Conservation (phyloP, 2,888 invertebrate species). For the Gortyna flavago region DNA sequence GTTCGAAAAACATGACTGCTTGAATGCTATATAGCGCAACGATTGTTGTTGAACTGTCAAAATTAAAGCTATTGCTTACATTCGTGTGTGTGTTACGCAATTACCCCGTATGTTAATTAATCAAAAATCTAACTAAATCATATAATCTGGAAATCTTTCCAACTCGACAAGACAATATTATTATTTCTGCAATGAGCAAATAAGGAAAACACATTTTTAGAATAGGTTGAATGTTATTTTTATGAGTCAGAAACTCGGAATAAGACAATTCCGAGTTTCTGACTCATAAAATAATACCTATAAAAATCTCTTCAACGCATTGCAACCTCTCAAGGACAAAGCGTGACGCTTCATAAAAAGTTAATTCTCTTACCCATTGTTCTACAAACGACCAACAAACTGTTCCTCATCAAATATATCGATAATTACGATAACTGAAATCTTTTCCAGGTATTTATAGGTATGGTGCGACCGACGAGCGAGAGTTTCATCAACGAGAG, state of each 20-base stretch:
- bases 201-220: neutral
- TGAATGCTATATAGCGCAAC: no score
- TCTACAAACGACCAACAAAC: slow-evolving; percentile 26
- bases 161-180: neutral
- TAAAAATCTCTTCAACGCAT: slow-evolving; percentile 26
- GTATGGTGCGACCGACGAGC: slow-evolving; percentile 92
- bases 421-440: slow-evolving; percentile 45
- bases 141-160: neutral
- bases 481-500: slow-evolving; percentile 90
- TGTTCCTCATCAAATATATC: slow-evolving; percentile 15
- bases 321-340: slow-evolving; percentile 7
- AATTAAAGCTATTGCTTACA: no score
- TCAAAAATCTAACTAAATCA: neutral
- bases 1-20: no score
- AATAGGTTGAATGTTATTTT: neutral
- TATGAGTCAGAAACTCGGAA: no score
- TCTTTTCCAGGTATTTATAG: slow-evolving; percentile 89
- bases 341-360: slow-evolving; percentile 9
- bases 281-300: slow-evolving; percentile 13
- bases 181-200: neutral
- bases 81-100: no score
- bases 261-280: slow-evolving; percentile 24
- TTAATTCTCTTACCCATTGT: slow-evolving; percentile 31
- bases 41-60: no score
- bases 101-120: neutral